Base-by-base conservation (phyloP, 2,888 invertebrate species). In the Thyatira batis region DNA sequence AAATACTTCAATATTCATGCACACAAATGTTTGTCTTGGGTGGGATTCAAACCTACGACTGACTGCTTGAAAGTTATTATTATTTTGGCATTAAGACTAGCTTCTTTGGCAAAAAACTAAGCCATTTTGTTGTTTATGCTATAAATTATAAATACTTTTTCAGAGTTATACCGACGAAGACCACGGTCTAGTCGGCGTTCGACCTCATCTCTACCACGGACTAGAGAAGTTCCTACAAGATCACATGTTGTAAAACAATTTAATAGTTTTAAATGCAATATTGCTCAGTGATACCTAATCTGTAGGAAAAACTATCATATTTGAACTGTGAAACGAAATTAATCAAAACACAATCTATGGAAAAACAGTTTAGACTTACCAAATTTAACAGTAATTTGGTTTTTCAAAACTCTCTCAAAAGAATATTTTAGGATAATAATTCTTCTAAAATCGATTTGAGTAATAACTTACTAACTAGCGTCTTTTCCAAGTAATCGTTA, bases 121-220 rank as follows among this genome's bases (percentile, higher is more conserved):
- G n/a, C n/a, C n/a, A n/a, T n/a, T n/a, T n/a, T n/a, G n/a, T n/a
- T n/a, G n/a, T n/a, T n/a, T n/a, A n/a, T n/a, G n/a, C n/a, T n/a
- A n/a, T n/a, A n/a, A n/a, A n/a, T n/a, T n/a, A n/a, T n/a, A n/a
- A n/a, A n/a, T n/a, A n/a, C n/a, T n/a, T n/a, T 91, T 89, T 55
- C 93, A 98, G 98, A 96, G 96, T 61, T 99, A 99, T 85, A 96
- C 98, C 0, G 98, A 98, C 80, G 98, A 98, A 90, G 97, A 97
- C 76, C 98, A 98, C 78, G 95, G 95, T n/a, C 89, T 98, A 57
- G 90, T 93, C 6, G 95, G 95, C 30, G 97, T 97, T 2, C 93
- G 97, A 59, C 95, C 95, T 9, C 98, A 98, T 90, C 93, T 98
- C 25, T 98, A 98, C 84, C 97, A 97, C 84, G 96, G 96, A 0